These are phyloP conservation scores for Ictidomys tridecemlineatus DNA, from an alignment of 2,113 vertebrate genomes.

Conservation along the genomic window DNA sequence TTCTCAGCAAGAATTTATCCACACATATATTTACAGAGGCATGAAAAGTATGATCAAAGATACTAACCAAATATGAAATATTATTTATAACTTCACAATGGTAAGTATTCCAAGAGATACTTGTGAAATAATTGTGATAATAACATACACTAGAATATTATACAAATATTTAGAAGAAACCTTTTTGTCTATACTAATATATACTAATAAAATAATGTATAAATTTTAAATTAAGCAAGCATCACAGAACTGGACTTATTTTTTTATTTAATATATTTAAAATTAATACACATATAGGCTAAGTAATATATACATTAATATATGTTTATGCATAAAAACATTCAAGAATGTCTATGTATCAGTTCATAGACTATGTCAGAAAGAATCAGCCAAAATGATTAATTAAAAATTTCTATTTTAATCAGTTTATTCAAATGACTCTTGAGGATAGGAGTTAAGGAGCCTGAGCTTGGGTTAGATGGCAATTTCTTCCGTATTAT, in stretches of 20 bases:
- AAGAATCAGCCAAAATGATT: background rate
- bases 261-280: background rate
- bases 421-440: background rate
- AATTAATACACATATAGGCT: background rate
- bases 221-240: background rate
- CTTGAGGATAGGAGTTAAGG: background rate
- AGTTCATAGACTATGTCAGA: background rate
- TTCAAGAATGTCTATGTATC: background rate
- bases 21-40: background rate
- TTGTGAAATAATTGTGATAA: background rate
- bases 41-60: background rate
- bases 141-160: background rate
- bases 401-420: conserved; percentile 20
- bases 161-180: background rate
- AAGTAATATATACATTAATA: background rate
- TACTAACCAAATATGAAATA: background rate
- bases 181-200: background rate
- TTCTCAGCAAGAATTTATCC: background rate
- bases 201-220: background rate
- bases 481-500: conserved; percentile 28
- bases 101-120: background rate
- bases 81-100: background rate
- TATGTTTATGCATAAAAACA: background rate
- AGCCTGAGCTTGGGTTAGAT: background rate
- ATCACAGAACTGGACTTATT: background rate